Base-by-base conservation (phyloP, 2,797 vertebrate genomes). In the Oreochromis mossambicus region DNA sequence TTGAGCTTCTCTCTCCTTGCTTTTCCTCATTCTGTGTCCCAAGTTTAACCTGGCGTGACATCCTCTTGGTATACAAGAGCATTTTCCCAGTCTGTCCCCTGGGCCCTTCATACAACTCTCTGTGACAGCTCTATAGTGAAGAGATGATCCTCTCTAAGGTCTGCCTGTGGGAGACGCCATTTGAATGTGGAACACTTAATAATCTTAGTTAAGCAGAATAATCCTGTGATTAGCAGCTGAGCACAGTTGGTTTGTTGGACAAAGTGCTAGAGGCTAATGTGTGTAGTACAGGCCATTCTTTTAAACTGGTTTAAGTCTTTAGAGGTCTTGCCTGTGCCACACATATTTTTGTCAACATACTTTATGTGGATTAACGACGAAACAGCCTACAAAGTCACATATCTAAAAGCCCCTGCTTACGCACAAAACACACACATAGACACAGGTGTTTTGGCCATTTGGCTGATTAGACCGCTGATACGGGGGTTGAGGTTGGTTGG, bases 151-250 rank as follows among this genome's bases (percentile, higher is more conserved):
- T 90, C 91, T 86, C 79, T 80, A 68, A 92, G 83, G 92, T 87
- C 85, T 95, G 87, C 88, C 93, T 87, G 86, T 82, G 91, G 89
- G 91, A 94, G 92, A 92, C 73, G 85, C 90, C 88, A 92, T 92
- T 91, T 92, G 86, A 94, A 93, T 91, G 89, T 79, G 80, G 91
- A 93, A 92, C 90, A 79, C 88, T 77, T 96, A 94, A 96, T 94
- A 95, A 94, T 89, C 88, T 96, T 96, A 95, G 92, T 91, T 92
- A 85, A 91, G 91, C 85, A 82, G 91, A 93, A 81, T 96, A 96
- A 96, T 95, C 94, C 94, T 77, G 88, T 91, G 92, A 95, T 94
- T 94, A 96, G 87, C 82, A 89, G 93, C 90, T 91, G 92, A 94
- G 89, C 70, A 36, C 87, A 38, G 82, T 54, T 82, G 78, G 83